A percentile compares a stretch with the other conserved stretches of the same genome.
Conservation (phyloP, 2,113 vertebrate species). For the Scortum barcoo region DNA sequence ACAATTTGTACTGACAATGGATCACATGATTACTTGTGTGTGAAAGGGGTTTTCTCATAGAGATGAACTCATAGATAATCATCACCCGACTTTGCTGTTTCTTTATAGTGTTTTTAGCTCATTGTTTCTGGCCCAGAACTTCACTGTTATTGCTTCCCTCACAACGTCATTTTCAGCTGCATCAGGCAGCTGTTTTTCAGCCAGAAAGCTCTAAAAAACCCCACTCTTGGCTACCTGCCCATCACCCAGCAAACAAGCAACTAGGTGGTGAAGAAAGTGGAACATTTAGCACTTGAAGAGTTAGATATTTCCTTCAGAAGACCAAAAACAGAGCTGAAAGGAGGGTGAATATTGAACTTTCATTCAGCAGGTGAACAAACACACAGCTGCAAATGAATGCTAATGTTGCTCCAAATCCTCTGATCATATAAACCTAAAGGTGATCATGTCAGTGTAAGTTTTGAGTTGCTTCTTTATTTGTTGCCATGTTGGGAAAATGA, state of each 20-base stretch:
- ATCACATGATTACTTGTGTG: neutral
- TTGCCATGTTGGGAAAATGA: neutral
- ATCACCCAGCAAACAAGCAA: neutral
- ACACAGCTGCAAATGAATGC: too few species aligned
- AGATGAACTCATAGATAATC: neutral
- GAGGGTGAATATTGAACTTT: too few species aligned
- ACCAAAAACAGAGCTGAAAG: neutral
- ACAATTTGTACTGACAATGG: neutral
- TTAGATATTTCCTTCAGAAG: too few species aligned
- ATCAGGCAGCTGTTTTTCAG: neutral
- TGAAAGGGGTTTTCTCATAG: neutral
- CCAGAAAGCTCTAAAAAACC: neutral
- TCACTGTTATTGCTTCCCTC: neutral
- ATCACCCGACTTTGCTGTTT: neutral
- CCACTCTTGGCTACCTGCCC: neutral
- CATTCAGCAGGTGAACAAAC: too few species aligned
- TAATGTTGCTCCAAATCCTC: too few species aligned
- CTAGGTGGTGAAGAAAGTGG: neutral
- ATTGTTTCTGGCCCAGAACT: neutral
- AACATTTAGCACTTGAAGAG: neutral
- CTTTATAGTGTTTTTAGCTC: neutral
- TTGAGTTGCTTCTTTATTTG: neutral
- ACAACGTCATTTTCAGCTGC: too few species aligned
- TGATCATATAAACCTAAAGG: neutral
- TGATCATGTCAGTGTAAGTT: neutral